Evolutionary conservation across 2,797 vertebrate genomes (phyloP).

Genomic region (Rhinogobio ventralis): DNA sequence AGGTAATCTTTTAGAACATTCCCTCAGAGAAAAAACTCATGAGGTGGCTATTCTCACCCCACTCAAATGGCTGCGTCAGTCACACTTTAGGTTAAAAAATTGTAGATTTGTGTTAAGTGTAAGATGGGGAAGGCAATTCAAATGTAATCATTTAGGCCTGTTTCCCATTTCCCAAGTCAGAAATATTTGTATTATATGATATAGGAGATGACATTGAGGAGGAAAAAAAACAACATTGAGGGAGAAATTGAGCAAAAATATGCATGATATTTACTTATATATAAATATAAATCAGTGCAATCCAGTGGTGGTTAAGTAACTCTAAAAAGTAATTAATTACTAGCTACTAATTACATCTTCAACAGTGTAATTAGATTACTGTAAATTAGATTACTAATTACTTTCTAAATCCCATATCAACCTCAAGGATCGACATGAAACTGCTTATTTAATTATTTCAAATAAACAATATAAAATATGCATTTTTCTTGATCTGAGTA

Average conservation of each 20-base stretch:
- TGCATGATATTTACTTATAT: not conserved
- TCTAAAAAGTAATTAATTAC: not conserved
- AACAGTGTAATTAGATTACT: not conserved
- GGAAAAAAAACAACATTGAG: too few relatives aligned
- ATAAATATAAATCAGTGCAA: not conserved
- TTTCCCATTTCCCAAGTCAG: not conserved
- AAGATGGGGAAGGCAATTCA: not conserved
- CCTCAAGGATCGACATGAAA: not conserved
- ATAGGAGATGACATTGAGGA: not conserved
- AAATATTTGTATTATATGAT: not conserved
- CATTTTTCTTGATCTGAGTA: not conserved
- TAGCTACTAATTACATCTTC: not conserved
- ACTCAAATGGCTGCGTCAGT: slow-evolving; percentile 8
- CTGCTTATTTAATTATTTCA: not conserved
- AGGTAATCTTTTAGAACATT: slow-evolving; percentile 28
- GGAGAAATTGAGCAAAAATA: too few relatives aligned
- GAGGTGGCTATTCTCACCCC: slow-evolving; percentile 27
- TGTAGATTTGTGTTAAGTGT: not conserved
- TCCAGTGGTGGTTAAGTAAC: not conserved
- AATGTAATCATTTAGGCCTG: not conserved
- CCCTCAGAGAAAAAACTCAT: slow-evolving; percentile 11
- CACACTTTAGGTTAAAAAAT: not conserved
- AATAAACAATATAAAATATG: not conserved
- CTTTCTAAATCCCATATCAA: not conserved
- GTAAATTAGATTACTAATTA: too few relatives aligned